Evolutionary conservation across 2,797 vertebrate species (phyloP).

Genomic region (Microctenopoma lineatum): DNA sequence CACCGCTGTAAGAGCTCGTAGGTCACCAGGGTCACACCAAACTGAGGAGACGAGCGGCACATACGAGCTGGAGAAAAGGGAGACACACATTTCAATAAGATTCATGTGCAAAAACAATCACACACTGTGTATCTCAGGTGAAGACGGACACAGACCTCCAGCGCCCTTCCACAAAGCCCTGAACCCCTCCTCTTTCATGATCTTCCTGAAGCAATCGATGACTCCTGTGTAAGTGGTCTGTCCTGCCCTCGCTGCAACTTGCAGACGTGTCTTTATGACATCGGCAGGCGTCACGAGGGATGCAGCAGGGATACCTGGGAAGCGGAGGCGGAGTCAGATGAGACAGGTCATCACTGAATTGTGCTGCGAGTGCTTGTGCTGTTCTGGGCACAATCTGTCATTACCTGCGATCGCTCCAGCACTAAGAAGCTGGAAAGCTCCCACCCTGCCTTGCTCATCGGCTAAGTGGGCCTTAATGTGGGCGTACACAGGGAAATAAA

Average conservation of each 20-base stretch:
- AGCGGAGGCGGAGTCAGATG: background rate
- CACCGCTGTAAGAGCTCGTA: constrained; percentile 97
- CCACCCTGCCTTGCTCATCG: constrained; percentile 91
- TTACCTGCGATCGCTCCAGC: constrained; percentile 98
- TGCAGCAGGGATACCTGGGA: constrained; percentile 94
- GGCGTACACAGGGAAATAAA: constrained; percentile 98
- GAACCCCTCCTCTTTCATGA: constrained; percentile 93
- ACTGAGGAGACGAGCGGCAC: constrained; percentile 97
- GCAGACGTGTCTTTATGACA: constrained; percentile 98
- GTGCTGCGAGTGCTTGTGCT: background rate
- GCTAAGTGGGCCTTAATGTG: constrained; percentile 90
- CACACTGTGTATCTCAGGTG: background rate
- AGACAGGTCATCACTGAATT: background rate
- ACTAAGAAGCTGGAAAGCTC: constrained; percentile 92
- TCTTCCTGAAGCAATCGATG: constrained; percentile 95
- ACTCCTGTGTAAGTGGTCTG: constrained; percentile 95
- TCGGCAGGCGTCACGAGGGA: constrained; percentile 98
- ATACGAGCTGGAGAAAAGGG: constrained; percentile 88
- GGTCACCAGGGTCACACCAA: constrained; percentile 96
- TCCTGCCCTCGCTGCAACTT: constrained; percentile 96
- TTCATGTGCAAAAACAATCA: background rate
- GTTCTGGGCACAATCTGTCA: background rate
- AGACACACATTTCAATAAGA: background rate
- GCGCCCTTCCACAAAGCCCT: constrained; percentile 97
- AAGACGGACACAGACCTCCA: constrained; percentile 83